These are phyloP conservation scores for Naso thynnoides DNA, from an alignment of 2,797 vertebrate species.

Conservation along the genomic window DNA sequence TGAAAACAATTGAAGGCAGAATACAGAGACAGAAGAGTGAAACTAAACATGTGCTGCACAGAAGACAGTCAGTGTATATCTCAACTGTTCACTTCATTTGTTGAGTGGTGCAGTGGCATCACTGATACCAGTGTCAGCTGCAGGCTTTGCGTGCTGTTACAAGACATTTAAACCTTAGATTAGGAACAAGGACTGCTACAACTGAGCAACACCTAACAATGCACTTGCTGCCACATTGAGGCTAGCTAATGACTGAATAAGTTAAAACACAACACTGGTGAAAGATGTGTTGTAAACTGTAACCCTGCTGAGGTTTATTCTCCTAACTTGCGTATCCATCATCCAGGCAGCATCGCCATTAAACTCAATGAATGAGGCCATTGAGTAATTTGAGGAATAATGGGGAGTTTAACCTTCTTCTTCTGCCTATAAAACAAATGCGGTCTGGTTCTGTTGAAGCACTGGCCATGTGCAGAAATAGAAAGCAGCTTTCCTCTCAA, in stretches of 20 bases:
- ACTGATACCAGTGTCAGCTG: conserved; percentile 20
- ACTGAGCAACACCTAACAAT: neutral
- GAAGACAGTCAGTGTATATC: neutral
- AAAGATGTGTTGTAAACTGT: conserved; percentile 7
- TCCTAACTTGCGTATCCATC: neutral
- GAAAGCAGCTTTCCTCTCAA: conserved; percentile 34
- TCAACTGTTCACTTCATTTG: conserved; percentile 21
- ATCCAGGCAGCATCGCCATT: conserved; percentile 11
- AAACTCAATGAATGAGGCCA: conserved; percentile 5
- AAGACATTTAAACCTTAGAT: conserved; percentile 21
- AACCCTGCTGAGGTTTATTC: neutral
- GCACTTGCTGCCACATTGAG: neutral
- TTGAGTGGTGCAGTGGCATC: conserved; percentile 16
- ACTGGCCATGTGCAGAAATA: conserved; percentile 33
- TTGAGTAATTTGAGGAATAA: conserved; percentile 28
- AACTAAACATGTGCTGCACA: neutral
- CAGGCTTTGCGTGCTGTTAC: conserved; percentile 25
- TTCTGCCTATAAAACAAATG: conserved; percentile 25
- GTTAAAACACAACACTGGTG: neutral
- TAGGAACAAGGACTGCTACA: conserved; percentile 13
- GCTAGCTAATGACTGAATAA: neutral
- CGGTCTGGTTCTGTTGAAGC: conserved; percentile 11
- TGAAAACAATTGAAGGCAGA: conserved; percentile 13
- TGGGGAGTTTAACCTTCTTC: conserved; percentile 5
- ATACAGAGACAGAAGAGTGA: neutral